Evolutionary conservation across 2,113 vertebrate genomes (phyloP), one percentile per base, ranked within the genome.

Genomic region (Plecturocebus donacophilus): DNA sequence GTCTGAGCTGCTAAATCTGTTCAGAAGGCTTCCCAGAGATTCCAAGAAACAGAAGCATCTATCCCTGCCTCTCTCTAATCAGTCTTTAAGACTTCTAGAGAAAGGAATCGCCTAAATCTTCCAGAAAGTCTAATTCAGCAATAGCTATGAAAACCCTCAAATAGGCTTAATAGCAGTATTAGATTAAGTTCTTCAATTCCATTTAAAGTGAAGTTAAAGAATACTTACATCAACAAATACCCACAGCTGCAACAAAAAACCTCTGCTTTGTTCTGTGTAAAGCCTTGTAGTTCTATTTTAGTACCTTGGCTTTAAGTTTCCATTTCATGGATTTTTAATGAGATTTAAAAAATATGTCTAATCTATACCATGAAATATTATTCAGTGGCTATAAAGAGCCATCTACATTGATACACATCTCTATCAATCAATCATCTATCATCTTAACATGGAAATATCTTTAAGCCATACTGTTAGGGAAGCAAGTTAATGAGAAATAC

Each of bases 371-470:
- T 40, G 47, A 96, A 70, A 68, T 90, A 84, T 86, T 92, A 66
- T 80, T 21, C 75, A 75, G 30, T 54, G 42, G 54, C 52, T 94
- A 88, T 61, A 92, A 79, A 71, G 42, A 80, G 83, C 35, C 6
- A 27, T 23, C 30, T 87, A 8, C 47, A 27, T 35, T 12, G 75
- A 47, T 27, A 9, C 17, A 32, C 35, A 35, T 10, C 49, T 38
- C 35, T 56, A 13, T 35, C 61, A 64, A 27, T 30, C 61, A 64
- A 64, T 30, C 82, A 9, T 21, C 52, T 47, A 54, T 38, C 10
- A 86, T 82, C 88, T 90, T 79, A 96, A 9, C 2, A 27, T 71
- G 49, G 84, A 96, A 92, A 23, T 58, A 58, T 71, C 92, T 79
- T n/a, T 6, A 83, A 92, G 35, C 83, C 32, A 81, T 42, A 49